Evolutionary conservation across 2,888 invertebrate species (phyloP), one percentile per base, ranked within the genome.

Genomic region (Hypomecis punctinalis): DNA sequence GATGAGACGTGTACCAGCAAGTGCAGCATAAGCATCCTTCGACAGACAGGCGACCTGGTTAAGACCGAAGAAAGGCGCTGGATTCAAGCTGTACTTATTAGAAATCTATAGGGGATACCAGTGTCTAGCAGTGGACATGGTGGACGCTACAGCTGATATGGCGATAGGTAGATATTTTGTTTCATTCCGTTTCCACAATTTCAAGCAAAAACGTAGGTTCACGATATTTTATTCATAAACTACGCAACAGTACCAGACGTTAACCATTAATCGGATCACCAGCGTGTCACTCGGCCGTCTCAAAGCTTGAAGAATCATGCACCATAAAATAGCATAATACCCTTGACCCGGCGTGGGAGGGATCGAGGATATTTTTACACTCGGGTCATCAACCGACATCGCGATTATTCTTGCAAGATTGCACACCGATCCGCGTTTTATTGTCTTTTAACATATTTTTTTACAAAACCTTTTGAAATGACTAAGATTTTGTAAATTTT

Each of bases 341-440:
- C 87, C 89, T 88, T 89, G 86, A 88, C 87, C 88, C 78, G 84
- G 76, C 83, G 87, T 88, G 84, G 87, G 86, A 86, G 82, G 82
- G 79, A 83, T 74, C 73, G 77, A 71, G 76, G 79, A 67, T 78
- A 88, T 87, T 87, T 89, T 88, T 87, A 85, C 81, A 72, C 73
- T 63, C 75, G 72, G 84, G 86, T 90, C 89, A 82, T 82, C 83
- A 81, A 82, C 88, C 89, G 83, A 74, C 72, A 67, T 67, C 72
- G 48, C 58, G 47, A 77, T 76, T 76, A 73, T 72, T 77, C 75
- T 76, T 76, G 79, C 76, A 78, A 78, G 77, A 76, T 78, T 77
- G 70, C 73, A 76, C 69, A 74, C 68, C 73, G 65, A 71, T 71
- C 68, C 70, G 70, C 55, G 63, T 73, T 74, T 71, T 72, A 74